Percentiles rank a stretch among this genome's conserved stretches.
Evolutionary conservation across 2,888 invertebrate genomes (phyloP).

Genomic region (Bombyx huttoni): DNA sequence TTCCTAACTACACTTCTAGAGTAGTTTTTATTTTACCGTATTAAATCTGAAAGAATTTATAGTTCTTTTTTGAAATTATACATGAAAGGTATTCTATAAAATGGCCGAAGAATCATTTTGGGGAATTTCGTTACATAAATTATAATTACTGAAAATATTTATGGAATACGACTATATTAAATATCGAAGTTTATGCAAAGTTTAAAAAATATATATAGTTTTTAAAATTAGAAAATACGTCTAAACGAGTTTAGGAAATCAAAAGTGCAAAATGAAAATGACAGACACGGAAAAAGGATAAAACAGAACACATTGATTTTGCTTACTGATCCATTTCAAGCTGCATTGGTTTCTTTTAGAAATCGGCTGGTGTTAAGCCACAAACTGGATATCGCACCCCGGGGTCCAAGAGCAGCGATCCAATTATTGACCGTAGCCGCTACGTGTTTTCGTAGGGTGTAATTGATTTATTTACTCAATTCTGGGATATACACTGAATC

Average conservation of each 20-base stretch:
- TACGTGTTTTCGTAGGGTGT: slow-evolving; percentile 36
- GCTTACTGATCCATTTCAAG: slow-evolving; percentile 18
- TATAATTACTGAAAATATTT: too few species aligned
- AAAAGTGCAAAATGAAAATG: too few species aligned
- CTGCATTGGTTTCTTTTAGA: slow-evolving; percentile 25
- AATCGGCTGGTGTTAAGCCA: slow-evolving; percentile 45
- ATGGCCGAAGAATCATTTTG: too few species aligned
- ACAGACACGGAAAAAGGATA: neutral
- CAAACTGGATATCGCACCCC: slow-evolving; percentile 44
- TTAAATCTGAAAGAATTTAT: too few species aligned
- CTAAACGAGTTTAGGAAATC: too few species aligned
- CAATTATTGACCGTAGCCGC: slow-evolving; percentile 54
- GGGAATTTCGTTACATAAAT: too few species aligned
- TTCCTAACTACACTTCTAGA: neutral
- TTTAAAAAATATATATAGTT: too few species aligned
- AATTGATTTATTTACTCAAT: slow-evolving; percentile 65
- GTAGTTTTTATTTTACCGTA: neutral
- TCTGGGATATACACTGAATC: slow-evolving; percentile 14
- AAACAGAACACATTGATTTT: neutral
- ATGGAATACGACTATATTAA: too few species aligned
- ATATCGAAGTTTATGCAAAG: too few species aligned
- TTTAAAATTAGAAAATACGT: too few species aligned
- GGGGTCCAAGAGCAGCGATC: slow-evolving; percentile 50
- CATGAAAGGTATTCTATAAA: too few species aligned
- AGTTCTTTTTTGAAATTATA: too few species aligned